Conservation (phyloP, 2,113 vertebrate species). For the Gavia stellata region DNA sequence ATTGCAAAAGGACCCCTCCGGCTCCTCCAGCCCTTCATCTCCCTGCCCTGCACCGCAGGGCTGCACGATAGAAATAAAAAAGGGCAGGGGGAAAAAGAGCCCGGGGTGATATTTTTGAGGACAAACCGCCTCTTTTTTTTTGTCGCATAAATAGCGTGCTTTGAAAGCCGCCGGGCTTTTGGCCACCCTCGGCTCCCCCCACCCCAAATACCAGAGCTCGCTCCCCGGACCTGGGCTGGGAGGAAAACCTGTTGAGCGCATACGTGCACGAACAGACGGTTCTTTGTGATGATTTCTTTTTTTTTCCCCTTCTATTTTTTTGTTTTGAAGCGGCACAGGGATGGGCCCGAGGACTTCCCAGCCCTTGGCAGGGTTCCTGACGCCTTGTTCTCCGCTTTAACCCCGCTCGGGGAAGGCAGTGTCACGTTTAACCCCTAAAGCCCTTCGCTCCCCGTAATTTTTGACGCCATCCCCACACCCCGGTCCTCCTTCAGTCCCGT, state of each 20-base stretch:
- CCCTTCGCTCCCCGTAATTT: neutral
- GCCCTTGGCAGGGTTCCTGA: neutral
- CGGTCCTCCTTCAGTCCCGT: neutral
- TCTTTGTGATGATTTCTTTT: neutral
- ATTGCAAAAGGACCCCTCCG: neutral
- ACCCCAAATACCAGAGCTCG: neutral
- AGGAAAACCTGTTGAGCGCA: neutral
- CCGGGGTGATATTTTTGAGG: neutral
- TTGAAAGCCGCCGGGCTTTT: neutral
- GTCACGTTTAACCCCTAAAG: neutral
- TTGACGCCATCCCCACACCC: neutral
- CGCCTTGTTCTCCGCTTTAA: neutral
- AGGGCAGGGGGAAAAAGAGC: neutral
- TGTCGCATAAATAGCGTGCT: neutral
- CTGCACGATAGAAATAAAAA: too few species aligned
- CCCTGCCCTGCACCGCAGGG: too few species aligned
- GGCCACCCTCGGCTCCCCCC: rapidly evolving
- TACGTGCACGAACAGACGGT: neutral
- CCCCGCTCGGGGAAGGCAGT: neutral
- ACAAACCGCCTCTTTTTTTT: neutral
- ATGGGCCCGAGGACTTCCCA: neutral
- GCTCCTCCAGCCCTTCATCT: neutral
- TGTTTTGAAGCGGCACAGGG: neutral
- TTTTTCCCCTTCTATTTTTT: neutral
- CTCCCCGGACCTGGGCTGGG: neutral